Base-by-base conservation (phyloP, 2,113 vertebrate genomes). In the Eretmochelys imbricata region DNA sequence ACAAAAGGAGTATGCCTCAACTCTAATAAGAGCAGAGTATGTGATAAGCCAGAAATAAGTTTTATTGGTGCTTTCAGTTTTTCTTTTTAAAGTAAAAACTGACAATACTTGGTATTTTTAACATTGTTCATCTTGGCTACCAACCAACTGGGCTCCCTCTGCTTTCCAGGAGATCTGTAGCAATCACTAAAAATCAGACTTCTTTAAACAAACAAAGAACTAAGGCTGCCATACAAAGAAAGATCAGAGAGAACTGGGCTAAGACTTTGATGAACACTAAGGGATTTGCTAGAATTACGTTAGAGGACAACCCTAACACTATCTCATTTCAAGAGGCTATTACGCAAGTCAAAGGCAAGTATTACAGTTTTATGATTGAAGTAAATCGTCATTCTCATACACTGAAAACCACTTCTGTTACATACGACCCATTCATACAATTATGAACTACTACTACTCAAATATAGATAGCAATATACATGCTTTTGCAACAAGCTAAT, bases 1-100 rank as follows among this genome's bases (percentile, higher is more conserved):
- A 16, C 1, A 2, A 25, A 24, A 17, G 62, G 19, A 1, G 2
- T 1, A 20, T 0, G 1, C 11, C 55, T 75, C 51, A 8, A 24
- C 19, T 88, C 48, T 69, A 42, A 35, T 6, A 1, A 76, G 29
- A 88, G 46, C 22, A 50, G 27, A 57, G 75, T 10, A 11, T 1
- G 5, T 3, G 14, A 0, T 14, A 59, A 55, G 8, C 4, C 13
- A 7, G 22, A 87, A 78, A 4, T 24, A 65, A 65, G 38, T 24
- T 53, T 55, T 17, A 55, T 53, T 57, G 11, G 65, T 19, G 2
- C 12, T 62, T 62, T 35, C n/a, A 20, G 17, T 38, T 20, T 22
- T 65, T 65, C 8, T 69, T 35, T 69, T 38, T 72, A 35, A 81
- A 80, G 19, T 17, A 27, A 51, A 69, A 75, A 7, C 6, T 29